These are phyloP conservation scores for Chrysaora quinquecirrha DNA, from an alignment of 30 jellyfish, hydroid and myxozoan species.

Conservation along the genomic window DNA sequence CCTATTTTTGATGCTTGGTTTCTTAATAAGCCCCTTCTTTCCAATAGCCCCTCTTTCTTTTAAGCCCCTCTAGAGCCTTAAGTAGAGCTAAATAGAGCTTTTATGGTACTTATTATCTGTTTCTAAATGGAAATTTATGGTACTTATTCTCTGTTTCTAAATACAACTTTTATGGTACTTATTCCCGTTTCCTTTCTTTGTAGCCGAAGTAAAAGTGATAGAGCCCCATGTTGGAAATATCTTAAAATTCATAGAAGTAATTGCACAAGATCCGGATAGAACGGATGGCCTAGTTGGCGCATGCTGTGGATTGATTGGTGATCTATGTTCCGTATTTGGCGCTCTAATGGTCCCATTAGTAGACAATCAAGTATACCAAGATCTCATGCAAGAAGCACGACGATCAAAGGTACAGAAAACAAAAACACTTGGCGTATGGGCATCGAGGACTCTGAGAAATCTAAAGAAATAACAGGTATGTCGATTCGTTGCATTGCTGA, in stretches of 20 bases:
- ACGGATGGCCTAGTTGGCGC: conserved; percentile 93
- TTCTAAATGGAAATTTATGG: too few species aligned
- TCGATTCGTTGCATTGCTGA: too few species aligned
- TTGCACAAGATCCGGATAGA: conserved; percentile 93
- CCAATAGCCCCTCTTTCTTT: too few species aligned
- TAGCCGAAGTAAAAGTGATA: conserved; percentile 87
- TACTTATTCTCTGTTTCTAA: too few species aligned
- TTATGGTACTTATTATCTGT: too few species aligned
- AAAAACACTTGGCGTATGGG: conserved; percentile 96
- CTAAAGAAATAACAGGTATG: conserved; percentile 71
- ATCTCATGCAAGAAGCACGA: conserved; percentile 92
- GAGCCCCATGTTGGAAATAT: conserved; percentile 78
- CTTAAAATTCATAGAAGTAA: conserved; percentile 78
- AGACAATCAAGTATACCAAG: conserved; percentile 79
- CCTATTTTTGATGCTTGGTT: too few species aligned
- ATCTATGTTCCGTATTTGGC: conserved; percentile 91
- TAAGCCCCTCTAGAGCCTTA: too few species aligned
- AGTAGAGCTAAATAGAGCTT: too few species aligned
- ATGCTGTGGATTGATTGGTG: conserved; percentile 98
- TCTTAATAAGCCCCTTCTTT: too few species aligned
- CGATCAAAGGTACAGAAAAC: conserved; percentile 91
- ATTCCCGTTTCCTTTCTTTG: not conserved
- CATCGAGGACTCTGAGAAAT: conserved; percentile 86
- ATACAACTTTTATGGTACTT: too few species aligned
- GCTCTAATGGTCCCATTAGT: conserved; percentile 74